Evolutionary conservation across 2,888 invertebrate species (phyloP).

Genomic region (Stenolophus ochropezus): DNA sequence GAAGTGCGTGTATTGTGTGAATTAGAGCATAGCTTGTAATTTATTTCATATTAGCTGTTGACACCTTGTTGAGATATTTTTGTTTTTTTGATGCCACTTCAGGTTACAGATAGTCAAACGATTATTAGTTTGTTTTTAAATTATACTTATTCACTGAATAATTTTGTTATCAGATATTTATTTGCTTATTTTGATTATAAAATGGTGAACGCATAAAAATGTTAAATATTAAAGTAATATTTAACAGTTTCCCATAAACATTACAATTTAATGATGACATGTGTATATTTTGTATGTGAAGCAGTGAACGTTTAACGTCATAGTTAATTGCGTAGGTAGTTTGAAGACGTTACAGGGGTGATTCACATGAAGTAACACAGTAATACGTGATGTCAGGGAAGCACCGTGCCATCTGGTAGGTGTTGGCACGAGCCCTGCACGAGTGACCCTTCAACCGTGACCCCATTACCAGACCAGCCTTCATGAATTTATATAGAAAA

Average conservation of each 20-base stretch:
- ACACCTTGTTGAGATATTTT: slow-evolving; percentile 37
- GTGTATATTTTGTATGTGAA: background rate
- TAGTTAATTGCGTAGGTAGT: background rate
- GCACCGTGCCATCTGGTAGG: background rate
- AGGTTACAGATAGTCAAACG: background rate
- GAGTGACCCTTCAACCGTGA: slow-evolving; percentile 17
- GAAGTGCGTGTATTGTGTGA: slow-evolving; percentile 6
- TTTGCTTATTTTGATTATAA: background rate
- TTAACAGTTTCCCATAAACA: background rate
- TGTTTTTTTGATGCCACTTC: background rate
- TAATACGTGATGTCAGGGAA: background rate
- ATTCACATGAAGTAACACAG: slow-evolving; percentile 5
- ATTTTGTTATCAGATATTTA: background rate
- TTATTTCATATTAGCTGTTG: slow-evolving; percentile 49
- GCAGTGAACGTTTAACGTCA: background rate
- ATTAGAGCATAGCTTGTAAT: slow-evolving; percentile 13
- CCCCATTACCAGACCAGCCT: background rate
- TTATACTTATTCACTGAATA: background rate
- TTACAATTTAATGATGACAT: background rate
- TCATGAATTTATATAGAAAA: too few species aligned
- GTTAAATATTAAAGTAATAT: background rate
- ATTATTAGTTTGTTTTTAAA: background rate
- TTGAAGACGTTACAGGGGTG: slow-evolving; percentile 10
- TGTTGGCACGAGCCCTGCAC: background rate
- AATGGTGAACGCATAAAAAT: background rate